Conservation (phyloP, 2,797 vertebrate species). For the Hydrophis major region DNA sequence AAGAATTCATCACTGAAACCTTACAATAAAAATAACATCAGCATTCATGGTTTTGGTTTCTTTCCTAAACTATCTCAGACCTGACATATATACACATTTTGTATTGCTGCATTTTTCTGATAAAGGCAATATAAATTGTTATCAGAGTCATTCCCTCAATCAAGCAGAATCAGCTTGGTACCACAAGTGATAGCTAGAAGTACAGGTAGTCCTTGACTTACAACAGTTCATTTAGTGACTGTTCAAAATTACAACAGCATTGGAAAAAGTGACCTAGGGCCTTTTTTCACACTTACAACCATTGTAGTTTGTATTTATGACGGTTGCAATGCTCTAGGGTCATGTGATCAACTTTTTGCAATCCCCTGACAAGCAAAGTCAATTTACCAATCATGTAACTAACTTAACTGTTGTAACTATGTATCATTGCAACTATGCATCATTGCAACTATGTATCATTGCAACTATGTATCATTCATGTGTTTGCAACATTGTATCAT, state of each 20-base stretch:
- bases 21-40: not conserved
- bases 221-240: not conserved
- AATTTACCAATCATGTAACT: not conserved
- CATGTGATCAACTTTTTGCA: not conserved
- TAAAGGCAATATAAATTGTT: not conserved
- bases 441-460: too few relatives aligned
- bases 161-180: not conserved
- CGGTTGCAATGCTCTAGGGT: not conserved
- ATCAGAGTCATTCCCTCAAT: not conserved
- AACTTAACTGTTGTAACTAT: not conserved
- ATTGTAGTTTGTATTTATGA: not conserved
- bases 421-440: too few relatives aligned
- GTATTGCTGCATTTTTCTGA: not conserved
- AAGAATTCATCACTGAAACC: not conserved
- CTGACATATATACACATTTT: not conserved
- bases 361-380: not conserved
- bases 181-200: not conserved
- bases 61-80: not conserved
- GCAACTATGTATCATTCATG: too few relatives aligned
- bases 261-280: not conserved
- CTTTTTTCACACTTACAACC: not conserved
- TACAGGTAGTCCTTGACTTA: not conserved
- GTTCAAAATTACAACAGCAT: not conserved
- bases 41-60: not conserved
- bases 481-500: too few relatives aligned